Evolutionary conservation across 2,888 invertebrate genomes (phyloP).

Genomic region (Tetragonula carbonaria): DNA sequence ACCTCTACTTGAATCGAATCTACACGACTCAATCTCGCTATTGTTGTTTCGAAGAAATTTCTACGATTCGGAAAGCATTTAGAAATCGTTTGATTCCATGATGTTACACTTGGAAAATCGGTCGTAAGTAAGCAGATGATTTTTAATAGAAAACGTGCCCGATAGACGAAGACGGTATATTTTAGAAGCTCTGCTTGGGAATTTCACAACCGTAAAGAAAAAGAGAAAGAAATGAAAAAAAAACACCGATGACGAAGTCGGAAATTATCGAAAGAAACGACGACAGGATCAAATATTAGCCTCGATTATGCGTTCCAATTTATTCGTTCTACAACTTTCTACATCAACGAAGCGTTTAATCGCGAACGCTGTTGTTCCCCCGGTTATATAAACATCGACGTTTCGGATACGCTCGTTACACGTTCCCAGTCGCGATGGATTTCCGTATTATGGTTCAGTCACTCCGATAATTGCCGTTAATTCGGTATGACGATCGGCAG

Average conservation of each 20-base stretch:
- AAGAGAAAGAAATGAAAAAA: too few relatives aligned
- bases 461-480: constrained; percentile 61
- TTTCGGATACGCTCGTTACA: constrained; percentile 13
- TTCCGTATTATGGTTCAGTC: constrained; percentile 13
- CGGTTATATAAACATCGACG: constrained; percentile 20
- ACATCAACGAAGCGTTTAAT: constrained; percentile 6
- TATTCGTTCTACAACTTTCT: not conserved
- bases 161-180: too few relatives aligned
- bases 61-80: not conserved
- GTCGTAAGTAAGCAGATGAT: too few relatives aligned
- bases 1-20: not conserved
- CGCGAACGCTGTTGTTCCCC: not conserved
- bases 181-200: too few relatives aligned
- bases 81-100: not conserved
- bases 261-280: not conserved
- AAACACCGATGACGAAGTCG: not conserved
- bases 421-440: constrained; percentile 3
- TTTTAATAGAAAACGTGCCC: too few relatives aligned
- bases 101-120: too few relatives aligned
- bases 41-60: not conserved
- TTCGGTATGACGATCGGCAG: constrained; percentile 49
- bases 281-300: not conserved
- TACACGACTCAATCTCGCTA: not conserved
- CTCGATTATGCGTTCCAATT: not conserved
- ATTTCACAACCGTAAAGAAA: too few relatives aligned